Evolutionary conservation across 1,140 invertebrate species (phyloP).

Genomic region (Macrosteles quadrilineatus): DNA sequence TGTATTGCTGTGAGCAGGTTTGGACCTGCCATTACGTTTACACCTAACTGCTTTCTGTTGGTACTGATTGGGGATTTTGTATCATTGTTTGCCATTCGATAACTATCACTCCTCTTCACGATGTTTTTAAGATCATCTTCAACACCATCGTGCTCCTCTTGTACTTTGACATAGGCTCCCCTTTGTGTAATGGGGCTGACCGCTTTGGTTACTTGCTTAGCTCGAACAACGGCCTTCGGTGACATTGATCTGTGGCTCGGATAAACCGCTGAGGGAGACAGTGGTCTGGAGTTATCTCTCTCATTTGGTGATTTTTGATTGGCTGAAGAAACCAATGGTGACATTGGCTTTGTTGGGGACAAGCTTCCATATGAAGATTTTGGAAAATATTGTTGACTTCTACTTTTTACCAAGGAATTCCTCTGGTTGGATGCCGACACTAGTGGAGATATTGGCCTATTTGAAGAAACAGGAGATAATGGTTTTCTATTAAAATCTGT

Average conservation of each 20-base stretch:
- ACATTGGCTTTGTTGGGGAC: constrained; percentile 26
- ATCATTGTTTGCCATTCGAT: constrained; percentile 71
- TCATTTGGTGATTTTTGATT: constrained; percentile 25
- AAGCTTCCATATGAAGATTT: constrained; percentile 27
- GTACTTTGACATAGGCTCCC: constrained; percentile 43
- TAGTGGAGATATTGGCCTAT: constrained; percentile 33
- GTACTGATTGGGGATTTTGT: constrained; percentile 38
- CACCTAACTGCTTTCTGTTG: constrained; percentile 41
- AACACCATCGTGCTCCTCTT: constrained; percentile 34
- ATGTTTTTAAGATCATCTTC: constrained; percentile 51
- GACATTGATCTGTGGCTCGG: constrained; percentile 34
- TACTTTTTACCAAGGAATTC: constrained; percentile 27
- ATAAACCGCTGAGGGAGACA: constrained; percentile 29
- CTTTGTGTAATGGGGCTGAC: constrained; percentile 34
- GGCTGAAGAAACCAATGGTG: constrained; percentile 36
- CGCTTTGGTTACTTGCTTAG: constrained; percentile 29
- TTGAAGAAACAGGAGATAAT: constrained; percentile 19
- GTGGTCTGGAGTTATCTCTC: constrained; percentile 14
- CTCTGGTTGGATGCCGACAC: constrained; percentile 21
- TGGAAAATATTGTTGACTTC: constrained; percentile 31
- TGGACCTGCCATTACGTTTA: constrained; percentile 39
- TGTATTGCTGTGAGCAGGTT: constrained; percentile 39
- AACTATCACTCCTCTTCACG: constrained; percentile 81
- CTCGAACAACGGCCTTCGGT: constrained; percentile 39
- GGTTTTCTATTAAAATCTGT: constrained; percentile 18